These are phyloP conservation scores for Phocoena sinus DNA, from an alignment of 2,113 vertebrate species.

Conservation along the genomic window DNA sequence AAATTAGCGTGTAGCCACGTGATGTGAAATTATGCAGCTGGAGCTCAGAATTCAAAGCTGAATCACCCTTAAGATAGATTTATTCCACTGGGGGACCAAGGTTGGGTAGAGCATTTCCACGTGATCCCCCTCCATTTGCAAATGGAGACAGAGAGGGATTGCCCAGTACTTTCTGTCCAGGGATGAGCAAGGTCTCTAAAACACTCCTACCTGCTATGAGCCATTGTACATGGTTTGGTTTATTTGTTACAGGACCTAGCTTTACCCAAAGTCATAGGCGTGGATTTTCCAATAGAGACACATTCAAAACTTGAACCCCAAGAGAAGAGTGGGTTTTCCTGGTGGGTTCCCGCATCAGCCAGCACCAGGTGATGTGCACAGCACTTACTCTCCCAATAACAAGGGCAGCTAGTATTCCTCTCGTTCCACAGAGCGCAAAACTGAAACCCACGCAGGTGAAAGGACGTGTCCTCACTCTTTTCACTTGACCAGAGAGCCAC, in stretches of 20 bases:
- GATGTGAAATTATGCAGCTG: not conserved
- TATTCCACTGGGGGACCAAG: not conserved
- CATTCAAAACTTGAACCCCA: not conserved
- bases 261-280: not conserved
- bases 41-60: not conserved
- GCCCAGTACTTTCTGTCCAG: not conserved
- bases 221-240: no score
- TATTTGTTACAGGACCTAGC: not conserved
- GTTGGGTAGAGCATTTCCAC: not conserved
- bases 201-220: not conserved
- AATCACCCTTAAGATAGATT: not conserved
- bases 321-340: not conserved
- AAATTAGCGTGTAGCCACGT: not conserved
- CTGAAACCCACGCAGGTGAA: rapidly evolving
- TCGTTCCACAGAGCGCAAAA: not conserved
- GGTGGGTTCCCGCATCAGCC: not conserved
- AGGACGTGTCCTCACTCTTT: not conserved
- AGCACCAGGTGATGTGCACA: rapidly evolving
- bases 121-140: not conserved
- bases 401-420: rapidly evolving
- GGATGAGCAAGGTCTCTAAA: not conserved
- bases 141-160: not conserved
- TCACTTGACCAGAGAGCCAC: rapidly evolving
- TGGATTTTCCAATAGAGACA: not conserved
- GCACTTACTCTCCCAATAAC: no score